phyloP scores from a whole-genome alignment of 2,797 vertebrate genomes.

The Dendrocincla fuliginosa region DNA sequence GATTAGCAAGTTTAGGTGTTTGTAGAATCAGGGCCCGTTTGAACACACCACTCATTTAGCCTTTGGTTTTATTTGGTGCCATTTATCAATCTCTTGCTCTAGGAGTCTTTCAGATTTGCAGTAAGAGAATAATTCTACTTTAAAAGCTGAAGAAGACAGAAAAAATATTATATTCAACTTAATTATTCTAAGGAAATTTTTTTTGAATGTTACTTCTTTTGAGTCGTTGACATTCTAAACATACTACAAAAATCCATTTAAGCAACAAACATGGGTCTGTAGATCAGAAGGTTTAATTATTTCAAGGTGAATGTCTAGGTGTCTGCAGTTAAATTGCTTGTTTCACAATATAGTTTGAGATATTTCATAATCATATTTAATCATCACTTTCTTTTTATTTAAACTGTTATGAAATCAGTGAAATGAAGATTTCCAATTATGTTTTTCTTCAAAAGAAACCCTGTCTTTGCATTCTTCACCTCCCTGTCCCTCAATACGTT shows the following conservation, averaged over 20 bases:
- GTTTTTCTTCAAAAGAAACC: background rate
- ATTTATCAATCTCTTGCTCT: background rate
- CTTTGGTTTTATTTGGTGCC: background rate
- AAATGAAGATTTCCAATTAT: background rate
- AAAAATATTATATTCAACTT: background rate
- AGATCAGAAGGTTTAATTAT: background rate
- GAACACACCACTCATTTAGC: background rate
- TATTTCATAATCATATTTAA: background rate
- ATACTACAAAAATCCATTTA: background rate
- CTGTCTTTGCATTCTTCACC: background rate
- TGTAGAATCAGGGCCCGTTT: background rate
- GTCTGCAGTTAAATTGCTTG: background rate
- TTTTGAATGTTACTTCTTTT: background rate
- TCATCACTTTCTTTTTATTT: background rate
- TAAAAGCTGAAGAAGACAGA: background rate
- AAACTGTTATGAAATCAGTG: background rate
- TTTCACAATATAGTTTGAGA: background rate
- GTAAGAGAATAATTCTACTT: background rate
- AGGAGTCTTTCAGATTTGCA: background rate
- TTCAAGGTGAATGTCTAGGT: background rate
- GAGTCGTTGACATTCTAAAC: background rate
- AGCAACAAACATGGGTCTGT: background rate
- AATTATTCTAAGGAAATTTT: background rate
- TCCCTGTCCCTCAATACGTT: background rate
- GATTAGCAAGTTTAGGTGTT: background rate